A percentile compares a stretch with the other conserved stretches of the same genome.
phyloP scores from a whole-genome alignment of 2,888 invertebrate genomes.

The Tetranychus piercei region DNA sequence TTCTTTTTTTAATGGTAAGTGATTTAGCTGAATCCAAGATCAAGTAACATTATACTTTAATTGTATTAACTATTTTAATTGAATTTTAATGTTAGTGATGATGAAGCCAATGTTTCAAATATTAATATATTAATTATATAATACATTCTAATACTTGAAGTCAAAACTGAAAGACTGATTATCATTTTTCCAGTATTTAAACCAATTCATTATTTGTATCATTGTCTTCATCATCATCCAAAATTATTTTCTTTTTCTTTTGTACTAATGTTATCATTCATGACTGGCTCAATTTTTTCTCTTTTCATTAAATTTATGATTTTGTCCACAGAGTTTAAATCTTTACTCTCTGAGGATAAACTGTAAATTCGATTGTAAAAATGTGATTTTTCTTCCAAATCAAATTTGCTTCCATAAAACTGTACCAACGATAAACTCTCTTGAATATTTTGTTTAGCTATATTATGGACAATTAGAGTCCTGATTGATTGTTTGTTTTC shows the following conservation, averaged over 20 bases:
- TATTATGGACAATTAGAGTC: neutral
- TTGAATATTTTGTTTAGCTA: neutral
- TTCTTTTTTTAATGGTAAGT: too few relatives aligned
- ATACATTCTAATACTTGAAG: too few relatives aligned
- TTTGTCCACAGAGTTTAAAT: neutral
- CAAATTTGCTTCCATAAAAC: neutral
- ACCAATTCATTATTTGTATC: neutral
- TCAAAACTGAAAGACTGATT: too few relatives aligned
- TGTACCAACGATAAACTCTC: neutral
- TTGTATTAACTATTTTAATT: too few relatives aligned
- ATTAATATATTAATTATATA: too few relatives aligned
- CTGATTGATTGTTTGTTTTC: neutral
- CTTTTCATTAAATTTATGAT: neutral
- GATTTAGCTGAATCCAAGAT: too few relatives aligned
- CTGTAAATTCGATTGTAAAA: neutral
- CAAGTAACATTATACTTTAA: too few relatives aligned
- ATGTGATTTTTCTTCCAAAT: neutral
- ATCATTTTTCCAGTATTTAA: neutral
- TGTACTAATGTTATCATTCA: neutral
- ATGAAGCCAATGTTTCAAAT: too few relatives aligned
- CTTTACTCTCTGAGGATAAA: neutral
- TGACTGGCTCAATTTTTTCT: neutral
- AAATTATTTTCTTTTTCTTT: neutral
- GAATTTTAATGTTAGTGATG: too few relatives aligned
- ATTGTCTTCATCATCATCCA: neutral